Base-by-base conservation (phyloP, 2,888 invertebrate genomes). In the Stenchaetothrips biformis region DNA sequence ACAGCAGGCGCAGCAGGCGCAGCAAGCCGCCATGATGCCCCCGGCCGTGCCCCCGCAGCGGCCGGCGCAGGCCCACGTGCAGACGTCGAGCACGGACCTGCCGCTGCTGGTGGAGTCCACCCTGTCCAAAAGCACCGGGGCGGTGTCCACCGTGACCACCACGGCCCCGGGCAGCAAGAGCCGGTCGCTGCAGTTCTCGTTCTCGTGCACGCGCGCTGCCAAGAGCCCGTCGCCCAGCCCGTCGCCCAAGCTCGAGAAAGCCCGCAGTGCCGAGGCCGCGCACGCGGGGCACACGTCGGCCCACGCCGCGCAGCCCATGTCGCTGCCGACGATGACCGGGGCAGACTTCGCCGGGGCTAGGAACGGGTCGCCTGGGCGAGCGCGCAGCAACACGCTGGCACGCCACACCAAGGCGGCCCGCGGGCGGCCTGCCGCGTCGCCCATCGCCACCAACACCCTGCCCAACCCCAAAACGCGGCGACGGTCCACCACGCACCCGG, bases 11-110 rank as follows among this genome's bases (percentile, higher is more conserved):
- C 21, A 7, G 11, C 67, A 74, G 25, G 67, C 67, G 25, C 67
- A 74, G 67, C 67, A 74, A 2, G 67, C 67, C 25, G 67, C 25
- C 67, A 21, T 25, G 25, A 25, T 25, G 21, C 67, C 37, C 37
- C 37, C 37, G 37, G 2, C 37, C 37, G 1, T 37, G 37, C 37
- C 4, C 4, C 37, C 25, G 67, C 67, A 11, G 67, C 67, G 67
- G 67, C 67, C 67, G 9, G 67, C 67, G 67, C 67, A 74, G 67
- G 25, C 67, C 21, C 67, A 74, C 67, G 67, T 25, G 67, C 67
- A 74, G 67, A 74, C 67, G 67, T 74, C 67, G 6, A 74, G 67
- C 67, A 74, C 67, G 67, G 67, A 74, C 67, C 67, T 74, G 67
- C 67, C 25, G 67, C 67, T 25, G 67, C 67, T 74, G 67, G 25